phyloP scores from a whole-genome alignment of 2,797 vertebrate species.

The Danio choprae region DNA sequence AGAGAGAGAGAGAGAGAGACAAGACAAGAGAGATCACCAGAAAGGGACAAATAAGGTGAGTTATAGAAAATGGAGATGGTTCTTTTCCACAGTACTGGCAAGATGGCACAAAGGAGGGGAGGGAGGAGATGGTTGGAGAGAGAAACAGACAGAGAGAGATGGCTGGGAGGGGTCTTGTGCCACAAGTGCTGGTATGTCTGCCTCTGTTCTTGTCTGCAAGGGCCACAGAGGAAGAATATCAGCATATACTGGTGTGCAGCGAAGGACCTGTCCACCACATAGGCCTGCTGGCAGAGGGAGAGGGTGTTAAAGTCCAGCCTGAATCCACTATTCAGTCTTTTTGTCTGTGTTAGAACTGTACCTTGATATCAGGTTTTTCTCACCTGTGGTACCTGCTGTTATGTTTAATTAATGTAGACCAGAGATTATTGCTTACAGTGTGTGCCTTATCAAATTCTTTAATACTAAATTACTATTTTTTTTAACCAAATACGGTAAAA shows the following conservation, averaged over 20 bases:
- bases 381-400: constrained; percentile 4
- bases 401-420: neutral
- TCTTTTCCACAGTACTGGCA: constrained; percentile 42
- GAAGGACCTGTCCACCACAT: constrained; percentile 32
- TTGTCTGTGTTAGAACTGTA: neutral
- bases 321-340: neutral
- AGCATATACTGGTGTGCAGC: constrained; percentile 9
- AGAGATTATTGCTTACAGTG: neutral
- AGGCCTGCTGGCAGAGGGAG: constrained; percentile 46
- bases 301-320: neutral
- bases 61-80: constrained; percentile 48
- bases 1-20: constrained; percentile 52
- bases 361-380: constrained; percentile 10
- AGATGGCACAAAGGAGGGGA: constrained; percentile 56
- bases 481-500: neutral
- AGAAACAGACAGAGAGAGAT: constrained; percentile 61
- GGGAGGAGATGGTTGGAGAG: constrained; percentile 62
- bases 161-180: constrained; percentile 59
- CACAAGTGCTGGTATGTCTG: constrained; percentile 68
- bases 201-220: constrained; percentile 56
- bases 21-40: constrained; percentile 45
- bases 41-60: constrained; percentile 48
- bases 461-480: neutral
- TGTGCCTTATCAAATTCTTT: neutral
- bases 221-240: constrained; percentile 28